Conservation (phyloP, 2,113 vertebrate genomes). For the Protomyctophum bolini region DNA sequence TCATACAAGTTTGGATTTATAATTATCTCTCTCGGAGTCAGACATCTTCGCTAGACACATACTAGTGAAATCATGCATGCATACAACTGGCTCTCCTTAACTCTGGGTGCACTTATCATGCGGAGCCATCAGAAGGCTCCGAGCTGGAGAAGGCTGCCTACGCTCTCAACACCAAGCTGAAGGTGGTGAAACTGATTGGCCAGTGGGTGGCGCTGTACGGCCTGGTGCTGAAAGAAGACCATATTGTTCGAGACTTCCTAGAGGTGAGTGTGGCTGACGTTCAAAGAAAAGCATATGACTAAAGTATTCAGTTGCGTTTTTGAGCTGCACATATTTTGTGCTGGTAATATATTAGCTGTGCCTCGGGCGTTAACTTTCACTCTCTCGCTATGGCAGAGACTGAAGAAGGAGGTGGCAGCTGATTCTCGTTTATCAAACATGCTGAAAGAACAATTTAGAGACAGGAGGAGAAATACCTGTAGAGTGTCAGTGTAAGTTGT, state of each 20-base stretch:
- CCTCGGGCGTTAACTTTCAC: background rate
- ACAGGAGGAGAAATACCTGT: conserved; percentile 78
- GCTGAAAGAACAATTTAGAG: conserved; percentile 84
- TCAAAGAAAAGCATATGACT: too few relatives aligned
- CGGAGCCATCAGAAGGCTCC: conserved; percentile 82
- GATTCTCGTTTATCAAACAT: conserved; percentile 80
- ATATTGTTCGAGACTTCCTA: conserved; percentile 81
- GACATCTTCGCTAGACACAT: too few relatives aligned
- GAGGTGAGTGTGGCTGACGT: conserved; percentile 79
- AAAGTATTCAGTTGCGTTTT: too few relatives aligned
- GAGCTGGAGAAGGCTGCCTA: conserved; percentile 88
- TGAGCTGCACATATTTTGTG: background rate
- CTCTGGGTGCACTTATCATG: conserved; percentile 81
- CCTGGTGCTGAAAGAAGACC: conserved; percentile 84
- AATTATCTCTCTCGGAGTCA: too few relatives aligned
- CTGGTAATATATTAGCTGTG: background rate
- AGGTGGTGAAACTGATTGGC: conserved; percentile 87
- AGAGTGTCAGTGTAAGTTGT: conserved; percentile 74
- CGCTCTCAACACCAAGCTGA: conserved; percentile 84
- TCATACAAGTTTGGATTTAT: too few relatives aligned
- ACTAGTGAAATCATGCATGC: too few relatives aligned
- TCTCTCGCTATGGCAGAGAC: conserved; percentile 71
- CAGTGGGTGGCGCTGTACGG: conserved; percentile 91
- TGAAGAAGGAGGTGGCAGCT: conserved; percentile 82
- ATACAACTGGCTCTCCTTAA: conserved; percentile 74